A percentile compares a stretch with the other conserved stretches of the same genome.
Evolutionary conservation across 2,888 invertebrate species (phyloP).

Genomic region (Ametastegia equiseti): DNA sequence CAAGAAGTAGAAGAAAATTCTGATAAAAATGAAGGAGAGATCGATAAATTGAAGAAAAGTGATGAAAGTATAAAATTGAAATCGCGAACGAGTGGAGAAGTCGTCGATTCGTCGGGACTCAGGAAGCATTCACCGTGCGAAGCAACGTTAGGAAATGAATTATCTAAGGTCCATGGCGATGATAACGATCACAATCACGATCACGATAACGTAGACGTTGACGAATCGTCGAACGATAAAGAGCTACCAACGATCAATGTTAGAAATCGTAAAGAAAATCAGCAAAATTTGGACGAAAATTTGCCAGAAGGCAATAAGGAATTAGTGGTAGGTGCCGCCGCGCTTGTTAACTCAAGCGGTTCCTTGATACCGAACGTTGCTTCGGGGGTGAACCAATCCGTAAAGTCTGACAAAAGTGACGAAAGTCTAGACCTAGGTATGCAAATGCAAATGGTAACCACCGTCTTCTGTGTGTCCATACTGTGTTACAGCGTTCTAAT

Average conservation of each 20-base stretch:
- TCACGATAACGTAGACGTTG: slow-evolving; percentile 32
- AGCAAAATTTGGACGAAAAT: slow-evolving; percentile 5
- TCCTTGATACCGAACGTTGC: slow-evolving; percentile 28
- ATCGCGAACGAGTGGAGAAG: not conserved
- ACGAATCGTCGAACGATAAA: slow-evolving; percentile 27
- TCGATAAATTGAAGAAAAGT: not conserved
- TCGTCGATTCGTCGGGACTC: not conserved
- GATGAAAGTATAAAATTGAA: not conserved
- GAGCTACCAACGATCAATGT: not conserved
- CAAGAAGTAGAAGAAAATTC: not conserved
- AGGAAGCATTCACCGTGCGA: not conserved
- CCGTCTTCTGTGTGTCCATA: slow-evolving; percentile 75
- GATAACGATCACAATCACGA: no score
- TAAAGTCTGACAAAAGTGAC: slow-evolving; percentile 42
- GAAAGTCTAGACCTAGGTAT: slow-evolving; percentile 65
- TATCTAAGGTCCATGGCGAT: not conserved
- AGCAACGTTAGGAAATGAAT: slow-evolving; percentile 7
- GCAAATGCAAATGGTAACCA: slow-evolving; percentile 75
- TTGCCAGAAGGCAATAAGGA: not conserved
- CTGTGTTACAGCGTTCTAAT: slow-evolving; percentile 75
- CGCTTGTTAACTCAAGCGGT: not conserved
- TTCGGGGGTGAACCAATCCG: slow-evolving; percentile 40
- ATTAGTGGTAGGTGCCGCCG: slow-evolving; percentile 20
- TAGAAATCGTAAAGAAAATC: slow-evolving; percentile 15
- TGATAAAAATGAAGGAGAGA: not conserved